These are phyloP conservation scores for Alectura lathami DNA, from an alignment of 2,113 vertebrate species.

Conservation along the genomic window DNA sequence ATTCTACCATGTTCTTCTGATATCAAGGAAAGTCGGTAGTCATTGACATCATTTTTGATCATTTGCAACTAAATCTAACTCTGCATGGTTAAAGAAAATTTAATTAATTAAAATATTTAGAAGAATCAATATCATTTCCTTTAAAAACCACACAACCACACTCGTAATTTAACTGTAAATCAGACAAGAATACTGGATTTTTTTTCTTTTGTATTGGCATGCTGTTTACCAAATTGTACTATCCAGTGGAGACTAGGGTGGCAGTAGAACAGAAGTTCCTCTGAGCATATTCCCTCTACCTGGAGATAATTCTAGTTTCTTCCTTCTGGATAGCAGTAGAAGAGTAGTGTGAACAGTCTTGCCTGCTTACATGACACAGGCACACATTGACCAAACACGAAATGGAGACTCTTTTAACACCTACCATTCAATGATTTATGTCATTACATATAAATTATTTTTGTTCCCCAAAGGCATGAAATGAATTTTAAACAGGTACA, in stretches of 20 bases:
- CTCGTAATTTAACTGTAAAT: background rate
- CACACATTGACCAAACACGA: background rate
- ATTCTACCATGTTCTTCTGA: background rate
- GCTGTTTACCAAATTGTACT: background rate
- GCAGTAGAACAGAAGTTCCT: background rate
- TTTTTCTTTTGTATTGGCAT: background rate
- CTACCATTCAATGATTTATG: background rate
- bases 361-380: background rate
- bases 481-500: background rate
- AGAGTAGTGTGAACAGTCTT: background rate
- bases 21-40: background rate
- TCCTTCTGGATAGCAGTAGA: background rate
- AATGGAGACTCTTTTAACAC: background rate
- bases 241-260: background rate
- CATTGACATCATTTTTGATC: background rate
- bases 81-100: background rate
- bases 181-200: background rate
- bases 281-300: background rate
- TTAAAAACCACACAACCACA: background rate
- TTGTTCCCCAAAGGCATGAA: background rate
- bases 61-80: background rate
- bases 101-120: background rate
- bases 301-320: background rate
- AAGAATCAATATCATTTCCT: background rate
- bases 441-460: background rate